A percentile compares a stretch with the other conserved stretches of the same genome.
phyloP scores from a whole-genome alignment of 2,113 vertebrate genomes.

The Phalacrocorax aristotelis region DNA sequence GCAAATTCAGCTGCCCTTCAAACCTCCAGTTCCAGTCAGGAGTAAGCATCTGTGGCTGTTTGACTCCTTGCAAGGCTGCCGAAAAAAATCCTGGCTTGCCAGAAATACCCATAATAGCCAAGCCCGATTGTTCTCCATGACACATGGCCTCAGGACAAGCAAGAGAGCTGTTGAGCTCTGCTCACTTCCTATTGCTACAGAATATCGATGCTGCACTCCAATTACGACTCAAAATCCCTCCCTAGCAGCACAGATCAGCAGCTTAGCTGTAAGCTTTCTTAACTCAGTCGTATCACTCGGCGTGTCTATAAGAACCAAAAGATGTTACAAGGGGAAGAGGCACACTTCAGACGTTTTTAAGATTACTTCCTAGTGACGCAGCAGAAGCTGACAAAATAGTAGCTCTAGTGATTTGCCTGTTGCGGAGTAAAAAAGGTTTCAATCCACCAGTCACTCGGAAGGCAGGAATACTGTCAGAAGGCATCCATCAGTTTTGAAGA shows the following conservation, averaged over 20 bases:
- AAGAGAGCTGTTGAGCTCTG: not conserved
- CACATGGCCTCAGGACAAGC: not conserved
- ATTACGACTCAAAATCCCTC: not conserved
- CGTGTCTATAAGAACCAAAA: not conserved
- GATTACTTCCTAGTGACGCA: not conserved
- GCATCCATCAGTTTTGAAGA: not conserved
- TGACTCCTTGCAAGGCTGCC: not conserved
- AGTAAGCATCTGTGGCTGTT: conserved; percentile 38
- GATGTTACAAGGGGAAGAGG: not conserved
- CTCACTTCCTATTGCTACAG: not conserved
- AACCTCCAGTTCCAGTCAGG: conserved; percentile 44
- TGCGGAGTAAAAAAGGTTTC: not conserved
- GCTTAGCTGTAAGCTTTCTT: not conserved
- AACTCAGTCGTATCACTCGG: not conserved
- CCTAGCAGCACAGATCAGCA: not conserved
- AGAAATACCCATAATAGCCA: not conserved
- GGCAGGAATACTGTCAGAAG: not conserved
- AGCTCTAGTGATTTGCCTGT: not conserved
- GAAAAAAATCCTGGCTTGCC: not conserved
- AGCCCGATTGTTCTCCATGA: not conserved
- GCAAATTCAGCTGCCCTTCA: conserved; percentile 69
- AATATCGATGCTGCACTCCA: not conserved
- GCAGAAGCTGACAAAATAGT: not conserved
- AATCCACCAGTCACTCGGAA: not conserved
- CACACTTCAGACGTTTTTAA: not conserved